Evolutionary conservation across 2,888 invertebrate species (phyloP).

Genomic region (Scrobipalpa atriplicella): DNA sequence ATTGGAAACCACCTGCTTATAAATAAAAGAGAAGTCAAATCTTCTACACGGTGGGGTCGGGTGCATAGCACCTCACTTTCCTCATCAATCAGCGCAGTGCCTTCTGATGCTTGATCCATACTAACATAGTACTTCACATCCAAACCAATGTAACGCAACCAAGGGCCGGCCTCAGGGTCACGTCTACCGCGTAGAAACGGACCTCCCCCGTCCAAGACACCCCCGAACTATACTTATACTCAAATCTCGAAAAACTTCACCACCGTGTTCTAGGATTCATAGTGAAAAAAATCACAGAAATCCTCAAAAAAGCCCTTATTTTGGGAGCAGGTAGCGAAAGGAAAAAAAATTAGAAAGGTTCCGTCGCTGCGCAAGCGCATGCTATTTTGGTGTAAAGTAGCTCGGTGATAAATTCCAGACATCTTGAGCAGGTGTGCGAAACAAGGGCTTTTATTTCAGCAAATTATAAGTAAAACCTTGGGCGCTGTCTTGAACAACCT

Average conservation of each 20-base stretch:
- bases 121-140: conserved; percentile 58
- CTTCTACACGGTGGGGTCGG: conserved; percentile 73
- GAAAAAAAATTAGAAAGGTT: conserved; percentile 3
- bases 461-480: neutral
- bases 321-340: neutral
- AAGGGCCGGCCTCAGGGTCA: conserved; percentile 38
- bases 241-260: conserved; percentile 48
- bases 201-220: conserved; percentile 55
- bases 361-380: conserved; percentile 9
- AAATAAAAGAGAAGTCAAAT: conserved; percentile 71
- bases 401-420: conserved; percentile 44
- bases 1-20: neutral
- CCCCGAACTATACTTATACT: conserved; percentile 41
- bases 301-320: neutral
- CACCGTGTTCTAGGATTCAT: conserved; percentile 60
- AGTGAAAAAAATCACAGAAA: conserved; percentile 51
- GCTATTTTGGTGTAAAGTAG: conserved; percentile 37
- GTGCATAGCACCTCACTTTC: conserved; percentile 72
- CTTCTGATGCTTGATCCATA: conserved; percentile 61
- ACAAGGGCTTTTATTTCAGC: conserved; percentile 13
- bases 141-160: conserved; percentile 55
- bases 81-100: conserved; percentile 57
- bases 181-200: conserved; percentile 75
- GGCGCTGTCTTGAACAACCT: too few relatives aligned
- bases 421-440: conserved; percentile 49